A percentile compares a stretch with the other conserved stretches of the same genome.
Evolutionary conservation across 2,113 vertebrate species (phyloP).

Genomic region (Orthochromis indermauri): DNA sequence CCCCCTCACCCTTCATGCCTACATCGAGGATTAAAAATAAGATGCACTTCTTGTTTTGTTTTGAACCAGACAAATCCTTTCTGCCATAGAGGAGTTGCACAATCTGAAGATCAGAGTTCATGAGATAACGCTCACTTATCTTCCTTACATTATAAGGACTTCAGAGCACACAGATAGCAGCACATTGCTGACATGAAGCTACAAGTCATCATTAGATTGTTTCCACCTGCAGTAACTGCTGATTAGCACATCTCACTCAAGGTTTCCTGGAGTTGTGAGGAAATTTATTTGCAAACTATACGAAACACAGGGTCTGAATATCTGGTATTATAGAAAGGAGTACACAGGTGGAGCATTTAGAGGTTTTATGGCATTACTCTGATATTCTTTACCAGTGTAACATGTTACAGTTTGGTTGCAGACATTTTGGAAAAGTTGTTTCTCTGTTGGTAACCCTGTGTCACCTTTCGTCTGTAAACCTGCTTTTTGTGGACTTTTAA

Average conservation of each 20-base stretch:
- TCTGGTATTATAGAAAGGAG: background rate
- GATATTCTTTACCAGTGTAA: background rate
- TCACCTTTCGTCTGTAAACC: background rate
- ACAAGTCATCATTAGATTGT: background rate
- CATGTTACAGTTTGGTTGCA: background rate
- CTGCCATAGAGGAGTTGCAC: background rate
- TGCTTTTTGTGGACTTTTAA: background rate
- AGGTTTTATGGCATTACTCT: rapidly evolving
- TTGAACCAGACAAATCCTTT: background rate
- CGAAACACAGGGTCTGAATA: background rate
- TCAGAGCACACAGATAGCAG: slow-evolving; percentile 1
- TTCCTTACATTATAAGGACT: background rate
- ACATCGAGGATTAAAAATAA: rapidly evolving
- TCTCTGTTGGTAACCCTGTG: background rate
- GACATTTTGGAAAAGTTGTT: background rate
- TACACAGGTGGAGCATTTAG: background rate
- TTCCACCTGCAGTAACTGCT: background rate
- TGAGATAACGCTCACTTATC: slow-evolving; percentile 40
- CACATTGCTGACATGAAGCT: background rate
- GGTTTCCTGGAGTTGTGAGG: background rate
- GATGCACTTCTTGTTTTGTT: background rate
- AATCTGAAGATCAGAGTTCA: slow-evolving; percentile 42
- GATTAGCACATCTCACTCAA: slow-evolving; percentile 9
- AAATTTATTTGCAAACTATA: background rate
- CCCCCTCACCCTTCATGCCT: background rate